Evolutionary conservation across 2,888 invertebrate species (phyloP).

Genomic region (Frankliniella intonsa): DNA sequence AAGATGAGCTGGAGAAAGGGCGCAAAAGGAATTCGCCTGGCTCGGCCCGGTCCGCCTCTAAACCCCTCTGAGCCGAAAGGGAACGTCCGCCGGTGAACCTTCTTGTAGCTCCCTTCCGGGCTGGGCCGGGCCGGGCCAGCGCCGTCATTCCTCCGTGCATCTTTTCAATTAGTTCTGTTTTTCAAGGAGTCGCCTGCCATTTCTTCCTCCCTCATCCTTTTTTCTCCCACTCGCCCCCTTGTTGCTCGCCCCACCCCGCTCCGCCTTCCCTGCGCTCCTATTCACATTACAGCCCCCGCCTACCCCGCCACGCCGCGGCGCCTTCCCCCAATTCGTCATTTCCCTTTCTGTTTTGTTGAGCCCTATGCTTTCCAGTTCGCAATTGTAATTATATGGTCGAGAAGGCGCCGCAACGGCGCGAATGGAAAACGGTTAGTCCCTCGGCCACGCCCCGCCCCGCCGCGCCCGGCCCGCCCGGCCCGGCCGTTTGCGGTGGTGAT

Average conservation of each 20-base stretch:
- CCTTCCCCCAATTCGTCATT: background rate
- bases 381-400: conserved; percentile 27
- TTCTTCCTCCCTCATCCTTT: background rate
- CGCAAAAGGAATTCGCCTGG: no score
- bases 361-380: conserved; percentile 3
- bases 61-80: no score
- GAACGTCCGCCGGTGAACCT: no score
- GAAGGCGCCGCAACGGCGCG: background rate
- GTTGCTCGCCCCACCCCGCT: background rate
- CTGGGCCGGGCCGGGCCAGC: no score
- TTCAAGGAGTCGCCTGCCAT: background rate
- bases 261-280: background rate
- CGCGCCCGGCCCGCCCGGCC: no score
- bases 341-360: conserved; percentile 25
- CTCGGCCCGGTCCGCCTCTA: no score
- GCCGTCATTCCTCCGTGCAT: background rate
- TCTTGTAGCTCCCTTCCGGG: no score
- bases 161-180: background rate
- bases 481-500: no score
- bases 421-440: background rate
- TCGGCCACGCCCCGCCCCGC: no score
- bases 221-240: background rate
- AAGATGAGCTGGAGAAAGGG: no score
- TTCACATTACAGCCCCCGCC: background rate
- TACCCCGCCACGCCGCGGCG: background rate